Percentiles rank a stretch among this genome's conserved stretches.
Conservation (phyloP, 2,113 vertebrate genomes). For the Pseudopodoces humilis region DNA sequence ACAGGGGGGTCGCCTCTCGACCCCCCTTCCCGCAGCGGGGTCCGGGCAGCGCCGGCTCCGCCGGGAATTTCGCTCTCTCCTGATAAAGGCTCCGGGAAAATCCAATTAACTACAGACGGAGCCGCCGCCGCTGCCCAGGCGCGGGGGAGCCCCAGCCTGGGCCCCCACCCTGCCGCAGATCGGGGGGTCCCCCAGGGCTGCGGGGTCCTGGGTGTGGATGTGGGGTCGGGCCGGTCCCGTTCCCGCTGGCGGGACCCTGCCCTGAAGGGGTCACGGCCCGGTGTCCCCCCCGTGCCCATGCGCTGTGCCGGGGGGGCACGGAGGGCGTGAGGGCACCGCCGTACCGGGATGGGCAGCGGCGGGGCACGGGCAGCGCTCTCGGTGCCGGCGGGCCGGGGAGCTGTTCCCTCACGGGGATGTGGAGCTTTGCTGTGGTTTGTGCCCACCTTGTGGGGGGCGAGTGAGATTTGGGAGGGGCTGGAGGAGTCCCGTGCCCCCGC, state of each 20-base stretch:
- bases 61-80: neutral
- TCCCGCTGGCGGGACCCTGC: neutral
- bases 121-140: neutral
- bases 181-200: neutral
- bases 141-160: neutral
- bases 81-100: conserved; percentile 36
- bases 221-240: neutral
- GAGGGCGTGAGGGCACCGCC: neutral
- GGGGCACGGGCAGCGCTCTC: neutral
- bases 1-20: conserved; percentile 36
- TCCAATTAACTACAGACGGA: conserved; percentile 19
- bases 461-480: neutral
- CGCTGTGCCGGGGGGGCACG: neutral
- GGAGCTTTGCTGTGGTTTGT: neutral
- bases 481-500: conserved; percentile 56
- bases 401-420: accelerated
- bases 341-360: neutral
- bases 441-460: neutral
- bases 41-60: neutral
- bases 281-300: neutral
- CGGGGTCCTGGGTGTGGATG: neutral
- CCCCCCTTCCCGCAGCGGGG: conserved; percentile 68
- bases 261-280: neutral
- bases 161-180: neutral
- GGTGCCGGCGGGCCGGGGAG: neutral